phyloP scores from a whole-genome alignment of 2,888 invertebrate genomes.

The Cabera pusaria region DNA sequence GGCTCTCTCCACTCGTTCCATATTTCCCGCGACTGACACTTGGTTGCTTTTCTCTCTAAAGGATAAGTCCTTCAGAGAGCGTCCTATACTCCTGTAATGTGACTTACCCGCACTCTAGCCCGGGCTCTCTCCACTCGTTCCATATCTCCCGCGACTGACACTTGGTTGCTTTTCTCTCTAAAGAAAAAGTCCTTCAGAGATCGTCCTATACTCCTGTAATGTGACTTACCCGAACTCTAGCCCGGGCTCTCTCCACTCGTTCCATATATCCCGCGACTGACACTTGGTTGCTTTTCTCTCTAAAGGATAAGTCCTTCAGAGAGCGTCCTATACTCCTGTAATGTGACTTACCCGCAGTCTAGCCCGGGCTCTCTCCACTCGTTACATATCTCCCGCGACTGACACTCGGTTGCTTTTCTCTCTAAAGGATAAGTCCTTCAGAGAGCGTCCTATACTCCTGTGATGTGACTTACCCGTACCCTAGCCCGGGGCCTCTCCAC shows the following conservation, averaged over 20 bases:
- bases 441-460: too few relatives aligned
- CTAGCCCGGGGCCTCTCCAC: too few relatives aligned
- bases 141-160: conserved; percentile 97
- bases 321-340: too few relatives aligned
- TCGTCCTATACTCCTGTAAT: too few relatives aligned
- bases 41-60: too few relatives aligned
- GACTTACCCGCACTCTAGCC: conserved; percentile 90
- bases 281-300: conserved; percentile 99
- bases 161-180: conserved; percentile 96
- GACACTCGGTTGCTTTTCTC: conserved; percentile 99
- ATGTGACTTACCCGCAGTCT: conserved; percentile 88
- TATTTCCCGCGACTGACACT: conserved; percentile 96
- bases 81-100: too few relatives aligned
- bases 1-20: conserved; percentile 95
- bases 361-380: conserved; percentile 94
- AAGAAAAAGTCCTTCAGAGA: conserved; percentile 51
- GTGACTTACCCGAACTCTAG: conserved; percentile 92
- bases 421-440: conserved; percentile 51
- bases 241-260: conserved; percentile 94
- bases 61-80: too few relatives aligned
- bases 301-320: conserved; percentile 96
- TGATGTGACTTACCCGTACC: too few relatives aligned
- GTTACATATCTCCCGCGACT: conserved; percentile 95
- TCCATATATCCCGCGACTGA: conserved; percentile 97
- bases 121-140: conserved; percentile 95